These are phyloP conservation scores for Drepana falcataria DNA, from an alignment of 2,888 invertebrate genomes.

Conservation along the genomic window DNA sequence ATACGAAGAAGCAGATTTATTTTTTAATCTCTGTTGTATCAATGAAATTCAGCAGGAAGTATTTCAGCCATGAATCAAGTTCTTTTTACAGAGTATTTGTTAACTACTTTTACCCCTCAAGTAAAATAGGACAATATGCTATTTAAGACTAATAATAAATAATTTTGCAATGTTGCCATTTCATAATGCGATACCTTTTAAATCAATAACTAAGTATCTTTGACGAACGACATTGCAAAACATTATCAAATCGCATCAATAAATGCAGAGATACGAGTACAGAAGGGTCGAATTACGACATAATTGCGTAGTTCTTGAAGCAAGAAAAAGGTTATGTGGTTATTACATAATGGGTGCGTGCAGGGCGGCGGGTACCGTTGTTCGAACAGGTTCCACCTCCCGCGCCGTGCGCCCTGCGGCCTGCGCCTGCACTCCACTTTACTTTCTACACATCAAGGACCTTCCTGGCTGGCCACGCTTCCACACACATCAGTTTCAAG, in stretches of 20 bases:
- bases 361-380: slow-evolving; percentile 69
- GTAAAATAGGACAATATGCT: too few relatives aligned
- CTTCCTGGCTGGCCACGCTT: slow-evolving; percentile 44
- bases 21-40: too few relatives aligned
- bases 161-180: too few relatives aligned
- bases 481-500: slow-evolving; percentile 8
- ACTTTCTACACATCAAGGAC: slow-evolving; percentile 76
- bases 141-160: too few relatives aligned
- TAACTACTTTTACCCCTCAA: too few relatives aligned
- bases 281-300: slow-evolving; percentile 14
- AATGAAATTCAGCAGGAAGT: too few relatives aligned
- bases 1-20: too few relatives aligned
- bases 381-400: slow-evolving; percentile 61
- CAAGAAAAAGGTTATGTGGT: slow-evolving; percentile 69
- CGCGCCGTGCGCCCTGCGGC: slow-evolving; percentile 20
- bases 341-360: slow-evolving; percentile 75
- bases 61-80: too few relatives aligned
- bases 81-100: too few relatives aligned
- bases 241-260: neutral
- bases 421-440: slow-evolving; percentile 59
- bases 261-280: slow-evolving; percentile 11
- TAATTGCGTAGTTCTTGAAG: slow-evolving; percentile 42
- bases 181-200: too few relatives aligned
- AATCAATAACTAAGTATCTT: too few relatives aligned
- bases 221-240: too few relatives aligned